Percentiles rank a stretch among this genome's conserved stretches.
phyloP scores from a whole-genome alignment of 2,888 invertebrate species.

The Acleris cristana region DNA sequence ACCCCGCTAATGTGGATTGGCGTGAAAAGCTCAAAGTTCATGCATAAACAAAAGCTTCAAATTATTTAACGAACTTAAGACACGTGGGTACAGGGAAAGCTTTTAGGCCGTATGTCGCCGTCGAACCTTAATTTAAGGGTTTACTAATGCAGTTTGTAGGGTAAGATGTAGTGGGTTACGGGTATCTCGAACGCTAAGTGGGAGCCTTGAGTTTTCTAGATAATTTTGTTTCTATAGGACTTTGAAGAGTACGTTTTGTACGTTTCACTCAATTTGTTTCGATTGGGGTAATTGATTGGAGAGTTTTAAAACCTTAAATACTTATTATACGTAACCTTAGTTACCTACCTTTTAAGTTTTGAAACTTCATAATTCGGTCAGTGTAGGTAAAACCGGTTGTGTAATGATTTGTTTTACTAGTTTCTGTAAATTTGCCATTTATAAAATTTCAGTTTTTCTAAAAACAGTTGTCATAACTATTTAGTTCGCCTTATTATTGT shows the following conservation, averaged over 20 bases:
- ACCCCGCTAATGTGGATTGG: slow-evolving; percentile 55
- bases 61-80: slow-evolving; percentile 55
- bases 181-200: slow-evolving; percentile 10
- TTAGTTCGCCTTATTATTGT: too few species aligned
- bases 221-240: slow-evolving; percentile 1
- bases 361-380: too few species aligned
- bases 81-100: slow-evolving; percentile 44
- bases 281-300: neutral
- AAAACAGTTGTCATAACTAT: too few species aligned
- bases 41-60: slow-evolving; percentile 61
- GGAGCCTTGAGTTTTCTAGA: slow-evolving; percentile 10
- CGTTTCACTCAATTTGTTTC: neutral
- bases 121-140: slow-evolving; percentile 17
- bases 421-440: too few species aligned
- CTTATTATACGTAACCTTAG: neutral
- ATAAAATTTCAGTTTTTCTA: too few species aligned
- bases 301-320: neutral
- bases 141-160: slow-evolving; percentile 30
- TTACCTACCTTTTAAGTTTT: too few species aligned
- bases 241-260: neutral
- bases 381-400: too few species aligned
- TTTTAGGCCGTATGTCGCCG: slow-evolving; percentile 26
- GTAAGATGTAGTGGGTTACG: slow-evolving; percentile 6
- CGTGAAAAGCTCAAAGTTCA: slow-evolving; percentile 59
- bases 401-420: too few species aligned